Evolutionary conservation across 2,888 invertebrate genomes (phyloP), one percentile per base, ranked within the genome.

Genomic region (Xestia ashworthii): DNA sequence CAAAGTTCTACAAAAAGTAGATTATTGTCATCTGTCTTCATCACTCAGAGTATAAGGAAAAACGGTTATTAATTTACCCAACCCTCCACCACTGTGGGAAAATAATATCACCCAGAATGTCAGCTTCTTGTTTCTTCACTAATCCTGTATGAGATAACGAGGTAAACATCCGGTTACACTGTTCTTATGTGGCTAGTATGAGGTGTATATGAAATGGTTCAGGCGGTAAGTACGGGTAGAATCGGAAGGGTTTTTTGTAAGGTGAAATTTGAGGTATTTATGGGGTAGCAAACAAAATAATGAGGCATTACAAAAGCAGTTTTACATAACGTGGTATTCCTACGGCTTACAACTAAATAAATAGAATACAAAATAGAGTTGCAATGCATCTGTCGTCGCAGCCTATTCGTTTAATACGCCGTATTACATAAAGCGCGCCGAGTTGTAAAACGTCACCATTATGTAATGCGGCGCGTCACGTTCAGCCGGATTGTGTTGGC

Each of bases 61-160:
- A 83, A 22, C 22, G 53, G 32, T 25, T 83, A 83, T 83, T 81
- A 83, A 83, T 83, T 83, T 79, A 73, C 64, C 12, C 72, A 53
- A 79, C 58, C 67, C 25, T 69, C 50, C 8, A 32, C 46, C 32
- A 22, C 46, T 53, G 65, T 32, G 25, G n/a, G 68, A 69, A 83
- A 81, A 66, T 79, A 74, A 79, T 83, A 73, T 79, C 50, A 48
- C 6, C 46, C 60, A 50, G 55, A 64, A 50, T 82, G 32, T 38
- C 62, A 83, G 79, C 73, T 60, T 83, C 64, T 83, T 83, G 79
- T 79, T 68, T 14, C 66, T 38, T 48, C 66, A 71, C 64, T 83
- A 78, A 78, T 81, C 83, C 58, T 12, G 44, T 58, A 46, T 73
- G 73, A 73, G 68, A 74, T 79, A 65, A 81, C 58, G 73, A 79